phyloP scores from a whole-genome alignment of 2,888 invertebrate genomes.

The Laothoe populi region DNA sequence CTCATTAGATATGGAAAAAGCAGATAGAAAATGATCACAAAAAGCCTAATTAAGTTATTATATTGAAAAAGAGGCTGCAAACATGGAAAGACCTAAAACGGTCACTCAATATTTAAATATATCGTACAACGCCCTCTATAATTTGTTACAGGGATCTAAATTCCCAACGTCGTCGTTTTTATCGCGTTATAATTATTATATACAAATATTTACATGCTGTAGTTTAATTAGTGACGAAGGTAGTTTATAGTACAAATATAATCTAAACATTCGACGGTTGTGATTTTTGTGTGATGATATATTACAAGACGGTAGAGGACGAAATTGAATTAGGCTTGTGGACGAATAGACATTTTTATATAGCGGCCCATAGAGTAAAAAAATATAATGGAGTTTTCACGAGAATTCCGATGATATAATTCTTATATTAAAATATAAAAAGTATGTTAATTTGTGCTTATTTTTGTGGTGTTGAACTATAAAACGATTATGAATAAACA shows the following conservation, averaged over 20 bases:
- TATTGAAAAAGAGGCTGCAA: too few species aligned
- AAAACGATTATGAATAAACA: background rate
- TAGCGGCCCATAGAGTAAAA: background rate
- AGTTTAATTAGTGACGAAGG: conserved; percentile 25
- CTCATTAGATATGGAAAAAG: too few species aligned
- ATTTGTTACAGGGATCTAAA: background rate
- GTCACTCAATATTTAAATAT: too few species aligned
- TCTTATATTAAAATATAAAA: background rate
- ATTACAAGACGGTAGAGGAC: conserved; percentile 22
- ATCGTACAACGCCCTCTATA: too few species aligned
- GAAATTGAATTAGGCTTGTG: conserved; percentile 17
- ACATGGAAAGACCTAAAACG: too few species aligned
- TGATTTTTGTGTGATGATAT: conserved; percentile 13
- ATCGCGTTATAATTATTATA: conserved; percentile 20
- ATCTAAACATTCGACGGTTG: conserved; percentile 23
- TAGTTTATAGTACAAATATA: conserved; percentile 17
- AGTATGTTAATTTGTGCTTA: background rate
- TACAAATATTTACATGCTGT: conserved; percentile 29
- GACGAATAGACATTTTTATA: background rate
- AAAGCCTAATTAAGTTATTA: too few species aligned
- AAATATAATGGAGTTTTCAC: background rate
- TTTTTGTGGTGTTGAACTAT: background rate
- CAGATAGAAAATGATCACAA: too few species aligned
- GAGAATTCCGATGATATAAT: background rate
- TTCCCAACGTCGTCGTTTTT: conserved; percentile 15